Percentiles rank a stretch among this genome's conserved stretches.
Evolutionary conservation across 2,888 invertebrate species (phyloP).

Genomic region (Trichogramma evanescens): DNA sequence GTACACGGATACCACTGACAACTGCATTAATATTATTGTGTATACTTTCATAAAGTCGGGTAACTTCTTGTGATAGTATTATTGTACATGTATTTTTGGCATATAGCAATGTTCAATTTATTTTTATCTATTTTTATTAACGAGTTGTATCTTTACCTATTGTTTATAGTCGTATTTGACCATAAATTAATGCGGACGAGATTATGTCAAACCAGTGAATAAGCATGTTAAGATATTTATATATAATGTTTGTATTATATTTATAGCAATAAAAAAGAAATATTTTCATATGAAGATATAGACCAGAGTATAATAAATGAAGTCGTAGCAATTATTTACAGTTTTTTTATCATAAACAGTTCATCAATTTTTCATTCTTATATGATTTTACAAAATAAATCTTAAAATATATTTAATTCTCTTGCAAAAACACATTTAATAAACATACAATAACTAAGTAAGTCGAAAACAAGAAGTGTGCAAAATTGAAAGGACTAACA

Average conservation of each 20-base stretch:
- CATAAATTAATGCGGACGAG: neutral
- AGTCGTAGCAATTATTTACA: no score
- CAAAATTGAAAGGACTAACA: no score
- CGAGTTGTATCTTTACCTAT: constrained; percentile 14
- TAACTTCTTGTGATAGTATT: constrained; percentile 15
- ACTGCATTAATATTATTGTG: constrained; percentile 14
- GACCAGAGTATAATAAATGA: neutral
- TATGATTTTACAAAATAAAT: no score
- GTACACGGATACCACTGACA: constrained; percentile 8
- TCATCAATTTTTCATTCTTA: no score
- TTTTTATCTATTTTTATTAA: constrained; percentile 11
- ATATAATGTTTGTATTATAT: constrained; percentile 22
- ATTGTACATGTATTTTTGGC: constrained; percentile 7
- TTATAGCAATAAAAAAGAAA: neutral
- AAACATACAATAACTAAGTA: no score
- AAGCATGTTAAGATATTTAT: neutral
- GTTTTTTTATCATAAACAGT: no score
- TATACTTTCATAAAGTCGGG: constrained; percentile 16
- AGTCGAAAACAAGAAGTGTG: no score
- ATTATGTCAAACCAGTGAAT: constrained; percentile 15
- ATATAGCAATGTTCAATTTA: constrained; percentile 14
- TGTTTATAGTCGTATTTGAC: constrained; percentile 14
- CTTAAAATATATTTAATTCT: no score
- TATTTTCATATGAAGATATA: neutral
- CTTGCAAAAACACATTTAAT: no score